Evolutionary conservation across 2,113 vertebrate species (phyloP).

Genomic region (Trogon surrucura): DNA sequence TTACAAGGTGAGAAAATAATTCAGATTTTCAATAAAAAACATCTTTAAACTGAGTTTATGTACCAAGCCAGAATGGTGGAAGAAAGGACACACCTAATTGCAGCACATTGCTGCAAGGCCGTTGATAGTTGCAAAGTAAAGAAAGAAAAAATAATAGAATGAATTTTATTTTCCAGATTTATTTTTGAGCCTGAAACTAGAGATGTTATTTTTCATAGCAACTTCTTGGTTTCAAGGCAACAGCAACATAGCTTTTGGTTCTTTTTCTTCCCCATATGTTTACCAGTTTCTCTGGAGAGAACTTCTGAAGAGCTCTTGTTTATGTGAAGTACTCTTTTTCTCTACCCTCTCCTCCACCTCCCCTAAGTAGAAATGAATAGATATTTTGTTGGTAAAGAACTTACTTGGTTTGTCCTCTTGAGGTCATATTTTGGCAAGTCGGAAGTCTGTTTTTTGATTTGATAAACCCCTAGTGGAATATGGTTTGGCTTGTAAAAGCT

Average conservation of each 20-base stretch:
- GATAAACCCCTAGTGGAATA: slow-evolving; percentile 42
- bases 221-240: slow-evolving; percentile 3
- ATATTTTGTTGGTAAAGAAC: slow-evolving; percentile 27
- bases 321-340: slow-evolving; percentile 17
- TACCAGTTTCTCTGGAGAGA: slow-evolving; percentile 17
- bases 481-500: slow-evolving; percentile 34
- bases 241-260: neutral
- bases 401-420: slow-evolving; percentile 38
- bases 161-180: neutral
- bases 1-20: neutral
- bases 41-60: neutral
- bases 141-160: neutral
- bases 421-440: slow-evolving; percentile 36
- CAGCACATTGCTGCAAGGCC: neutral
- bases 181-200: neutral
- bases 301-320: slow-evolving; percentile 11
- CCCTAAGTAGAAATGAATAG: slow-evolving; percentile 33
- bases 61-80: neutral
- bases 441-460: slow-evolving; percentile 35
- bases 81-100: neutral
- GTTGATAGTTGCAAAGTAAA: neutral
- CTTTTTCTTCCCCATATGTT: neutral
- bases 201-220: neutral
- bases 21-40: neutral
- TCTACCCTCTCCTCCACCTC: neutral